Evolutionary conservation across 92 coral and sea anemone genomes (phyloP).

Genomic region (Zoanthus sansibaricus): DNA sequence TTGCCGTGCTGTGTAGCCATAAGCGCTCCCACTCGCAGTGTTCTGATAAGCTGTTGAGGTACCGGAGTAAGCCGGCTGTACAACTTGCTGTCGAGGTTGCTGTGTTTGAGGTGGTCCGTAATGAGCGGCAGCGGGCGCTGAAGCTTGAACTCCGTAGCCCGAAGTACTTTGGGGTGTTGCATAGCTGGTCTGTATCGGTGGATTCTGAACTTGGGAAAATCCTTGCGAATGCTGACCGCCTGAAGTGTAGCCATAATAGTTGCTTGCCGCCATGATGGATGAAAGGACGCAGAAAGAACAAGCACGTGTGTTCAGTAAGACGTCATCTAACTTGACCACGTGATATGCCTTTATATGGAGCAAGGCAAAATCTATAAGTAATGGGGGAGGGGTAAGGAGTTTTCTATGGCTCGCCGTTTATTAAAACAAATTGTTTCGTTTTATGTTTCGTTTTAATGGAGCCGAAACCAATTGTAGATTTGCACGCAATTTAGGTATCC

Average conservation of each 20-base stretch:
- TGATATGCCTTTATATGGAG: constrained; percentile 36
- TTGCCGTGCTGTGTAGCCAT: constrained; percentile 98
- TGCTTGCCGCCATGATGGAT: constrained; percentile 97
- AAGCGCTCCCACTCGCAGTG: constrained; percentile 87
- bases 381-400: too few species aligned
- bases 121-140: constrained; percentile 90
- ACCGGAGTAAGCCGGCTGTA: constrained; percentile 83
- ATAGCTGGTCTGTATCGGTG: constrained; percentile 96
- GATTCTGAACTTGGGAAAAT: constrained; percentile 95
- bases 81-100: constrained; percentile 79
- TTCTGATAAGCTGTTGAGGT: constrained; percentile 83
- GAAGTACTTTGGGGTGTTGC: constrained; percentile 91
- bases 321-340: constrained; percentile 60
- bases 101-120: constrained; percentile 94
- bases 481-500: too few species aligned
- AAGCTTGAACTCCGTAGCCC: constrained; percentile 94
- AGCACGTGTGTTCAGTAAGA: constrained; percentile 79
- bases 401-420: too few species aligned
- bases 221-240: constrained; percentile 98
- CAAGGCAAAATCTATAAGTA: too few species aligned
- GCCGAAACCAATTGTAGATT: too few species aligned
- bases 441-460: too few species aligned
- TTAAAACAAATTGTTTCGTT: too few species aligned
- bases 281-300: constrained; percentile 53
- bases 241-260: constrained; percentile 96